These are phyloP conservation scores for Peromyscus nudipes DNA, from an alignment of 2,797 vertebrate species.

Conservation along the genomic window DNA sequence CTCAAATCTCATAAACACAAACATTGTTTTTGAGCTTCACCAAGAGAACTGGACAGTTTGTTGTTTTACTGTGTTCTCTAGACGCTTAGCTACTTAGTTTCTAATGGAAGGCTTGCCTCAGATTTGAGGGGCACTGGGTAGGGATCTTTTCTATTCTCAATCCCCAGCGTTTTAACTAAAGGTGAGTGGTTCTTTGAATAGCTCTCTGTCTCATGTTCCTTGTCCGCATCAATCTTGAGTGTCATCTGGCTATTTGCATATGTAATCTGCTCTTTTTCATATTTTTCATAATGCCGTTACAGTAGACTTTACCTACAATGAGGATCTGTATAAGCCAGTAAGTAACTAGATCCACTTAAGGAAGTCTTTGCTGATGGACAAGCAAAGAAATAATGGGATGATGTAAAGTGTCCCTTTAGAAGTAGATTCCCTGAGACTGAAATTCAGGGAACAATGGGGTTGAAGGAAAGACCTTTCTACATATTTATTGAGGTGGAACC, in stretches of 20 bases:
- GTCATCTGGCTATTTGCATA: neutral
- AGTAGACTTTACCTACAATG: neutral
- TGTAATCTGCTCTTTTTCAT: neutral
- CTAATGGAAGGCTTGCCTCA: neutral
- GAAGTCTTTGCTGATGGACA: conserved; percentile 13
- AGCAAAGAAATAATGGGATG: neutral
- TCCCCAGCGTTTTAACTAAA: conserved; percentile 30
- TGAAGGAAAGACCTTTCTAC: neutral
- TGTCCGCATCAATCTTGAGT: neutral
- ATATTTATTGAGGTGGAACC: neutral
- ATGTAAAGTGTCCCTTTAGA: neutral
- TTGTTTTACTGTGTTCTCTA: neutral
- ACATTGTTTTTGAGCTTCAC: neutral
- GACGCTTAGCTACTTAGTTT: conserved; percentile 1
- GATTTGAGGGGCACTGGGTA: neutral
- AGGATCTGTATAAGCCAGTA: neutral
- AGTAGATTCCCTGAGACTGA: conserved; percentile 20
- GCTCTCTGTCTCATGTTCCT: neutral
- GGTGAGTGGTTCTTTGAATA: neutral
- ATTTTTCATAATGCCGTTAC: neutral
- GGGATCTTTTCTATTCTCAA: neutral
- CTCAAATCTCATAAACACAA: neutral
- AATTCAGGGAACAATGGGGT: neutral
- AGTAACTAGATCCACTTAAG: neutral
- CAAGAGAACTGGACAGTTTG: neutral